These are phyloP conservation scores for Leucoraja erinaceus DNA, from an alignment of 2,113 vertebrate species.

Conservation along the genomic window DNA sequence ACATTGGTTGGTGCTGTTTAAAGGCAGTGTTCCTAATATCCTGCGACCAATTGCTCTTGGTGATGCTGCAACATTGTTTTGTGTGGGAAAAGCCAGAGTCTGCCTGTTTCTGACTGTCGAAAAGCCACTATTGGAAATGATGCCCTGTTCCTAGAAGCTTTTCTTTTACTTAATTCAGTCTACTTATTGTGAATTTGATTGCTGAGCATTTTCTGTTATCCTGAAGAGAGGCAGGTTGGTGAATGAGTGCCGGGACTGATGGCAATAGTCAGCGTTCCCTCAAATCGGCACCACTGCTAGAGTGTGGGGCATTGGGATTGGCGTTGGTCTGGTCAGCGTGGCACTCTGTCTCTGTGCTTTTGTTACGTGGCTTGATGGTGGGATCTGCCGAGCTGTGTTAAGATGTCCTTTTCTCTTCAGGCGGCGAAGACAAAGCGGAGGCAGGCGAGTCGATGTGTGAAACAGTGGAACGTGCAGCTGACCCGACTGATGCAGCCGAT, in stretches of 20 bases:
- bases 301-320: neutral
- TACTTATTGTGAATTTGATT: too few species aligned
- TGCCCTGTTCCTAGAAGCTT: too few species aligned
- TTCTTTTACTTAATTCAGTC: too few species aligned
- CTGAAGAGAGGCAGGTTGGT: neutral
- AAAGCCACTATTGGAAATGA: too few species aligned
- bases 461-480: constrained; percentile 67
- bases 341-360: neutral
- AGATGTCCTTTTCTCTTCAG: constrained; percentile 42
- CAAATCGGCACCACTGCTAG: neutral
- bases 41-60: too few species aligned
- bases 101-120: too few species aligned
- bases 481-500: constrained; percentile 63
- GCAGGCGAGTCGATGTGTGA: constrained; percentile 53
- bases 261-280: neutral
- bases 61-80: too few species aligned
- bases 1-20: too few species aligned
- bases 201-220: neutral
- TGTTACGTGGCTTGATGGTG: neutral
- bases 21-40: too few species aligned
- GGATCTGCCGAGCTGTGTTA: neutral
- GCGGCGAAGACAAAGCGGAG: constrained; percentile 55
- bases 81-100: too few species aligned
- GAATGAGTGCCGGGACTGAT: neutral
- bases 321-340: neutral